These are phyloP conservation scores for Meandrina meandrites DNA, from an alignment of 92 coral and sea anemone species.

Conservation along the genomic window DNA sequence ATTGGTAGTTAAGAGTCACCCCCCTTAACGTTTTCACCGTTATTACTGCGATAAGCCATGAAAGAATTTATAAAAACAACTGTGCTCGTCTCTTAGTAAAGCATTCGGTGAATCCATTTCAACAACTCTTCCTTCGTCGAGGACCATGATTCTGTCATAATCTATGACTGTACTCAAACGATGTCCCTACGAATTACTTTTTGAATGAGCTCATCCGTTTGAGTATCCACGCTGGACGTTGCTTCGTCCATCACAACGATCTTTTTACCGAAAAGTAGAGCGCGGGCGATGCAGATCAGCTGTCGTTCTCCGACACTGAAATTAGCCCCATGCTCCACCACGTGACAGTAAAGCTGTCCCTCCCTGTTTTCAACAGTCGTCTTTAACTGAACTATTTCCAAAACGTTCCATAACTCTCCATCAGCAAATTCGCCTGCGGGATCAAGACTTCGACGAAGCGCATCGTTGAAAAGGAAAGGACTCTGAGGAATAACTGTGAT, in stretches of 20 bases:
- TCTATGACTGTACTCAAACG: conserved; percentile 8
- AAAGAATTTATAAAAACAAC: background rate
- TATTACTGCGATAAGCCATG: background rate
- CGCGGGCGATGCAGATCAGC: conserved; percentile 31
- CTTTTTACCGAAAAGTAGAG: conserved; percentile 1
- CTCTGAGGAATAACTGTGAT: conserved; percentile 22
- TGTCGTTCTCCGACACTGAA: conserved; percentile 30
- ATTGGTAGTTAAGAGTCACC: too few species aligned
- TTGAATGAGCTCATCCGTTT: conserved; percentile 11
- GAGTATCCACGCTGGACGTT: conserved; percentile 9
- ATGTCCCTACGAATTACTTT: background rate
- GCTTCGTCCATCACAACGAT: conserved; percentile 22
- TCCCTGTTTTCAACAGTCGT: background rate
- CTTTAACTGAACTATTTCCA: conserved; percentile 1
- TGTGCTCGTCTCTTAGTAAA: background rate
- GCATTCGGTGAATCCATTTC: conserved; percentile 13
- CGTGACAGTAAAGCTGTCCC: conserved; percentile 12
- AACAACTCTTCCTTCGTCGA: background rate
- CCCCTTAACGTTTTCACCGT: too few species aligned
- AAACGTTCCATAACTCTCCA: background rate
- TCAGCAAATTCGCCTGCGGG: background rate
- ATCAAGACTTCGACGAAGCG: conserved; percentile 18
- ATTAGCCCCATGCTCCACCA: conserved; percentile 5
- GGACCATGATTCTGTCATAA: conserved; percentile 9
- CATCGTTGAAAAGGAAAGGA: conserved; percentile 15